Evolutionary conservation across 2,888 invertebrate genomes (phyloP).

Genomic region (Caenorhabditis panamensis): DNA sequence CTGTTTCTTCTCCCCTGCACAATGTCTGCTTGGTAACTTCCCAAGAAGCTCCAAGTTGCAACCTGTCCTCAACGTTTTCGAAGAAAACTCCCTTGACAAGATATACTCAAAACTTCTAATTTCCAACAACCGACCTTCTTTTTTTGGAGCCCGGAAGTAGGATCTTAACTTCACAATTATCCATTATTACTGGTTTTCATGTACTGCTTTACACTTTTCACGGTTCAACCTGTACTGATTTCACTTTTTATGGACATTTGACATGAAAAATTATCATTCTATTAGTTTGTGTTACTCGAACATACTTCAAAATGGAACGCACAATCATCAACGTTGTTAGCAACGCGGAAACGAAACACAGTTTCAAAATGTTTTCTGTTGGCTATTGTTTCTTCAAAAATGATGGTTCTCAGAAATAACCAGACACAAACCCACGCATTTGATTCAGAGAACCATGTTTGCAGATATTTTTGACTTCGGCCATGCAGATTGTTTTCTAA

Average conservation of each 20-base stretch:
- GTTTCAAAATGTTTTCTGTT: too few species aligned
- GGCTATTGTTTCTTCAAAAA: too few species aligned
- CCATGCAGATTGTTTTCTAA: too few species aligned
- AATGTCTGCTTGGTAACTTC: conserved; percentile 54
- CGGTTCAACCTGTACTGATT: background rate
- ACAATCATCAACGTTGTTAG: too few species aligned
- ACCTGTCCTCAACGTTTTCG: conserved; percentile 51
- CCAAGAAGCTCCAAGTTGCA: conserved; percentile 38
- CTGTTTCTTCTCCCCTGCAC: conserved; percentile 62
- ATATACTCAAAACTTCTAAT: conserved; percentile 37
- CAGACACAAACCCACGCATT: too few species aligned
- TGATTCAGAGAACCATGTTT: too few species aligned
- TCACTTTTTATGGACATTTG: conserved; percentile 9
- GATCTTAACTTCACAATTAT: conserved; percentile 3
- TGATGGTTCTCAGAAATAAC: too few species aligned
- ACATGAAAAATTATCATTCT: background rate
- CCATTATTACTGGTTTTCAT: background rate
- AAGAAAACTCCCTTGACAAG: conserved; percentile 30
- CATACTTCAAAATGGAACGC: background rate
- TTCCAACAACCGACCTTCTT: conserved; percentile 21
- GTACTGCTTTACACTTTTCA: background rate
- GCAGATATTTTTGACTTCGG: too few species aligned
- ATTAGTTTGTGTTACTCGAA: background rate
- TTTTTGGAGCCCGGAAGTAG: conserved; percentile 47
- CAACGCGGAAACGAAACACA: too few species aligned